These are phyloP conservation scores for Sitta carolinensis DNA, from an alignment of 2,797 vertebrate species.

Conservation along the genomic window DNA sequence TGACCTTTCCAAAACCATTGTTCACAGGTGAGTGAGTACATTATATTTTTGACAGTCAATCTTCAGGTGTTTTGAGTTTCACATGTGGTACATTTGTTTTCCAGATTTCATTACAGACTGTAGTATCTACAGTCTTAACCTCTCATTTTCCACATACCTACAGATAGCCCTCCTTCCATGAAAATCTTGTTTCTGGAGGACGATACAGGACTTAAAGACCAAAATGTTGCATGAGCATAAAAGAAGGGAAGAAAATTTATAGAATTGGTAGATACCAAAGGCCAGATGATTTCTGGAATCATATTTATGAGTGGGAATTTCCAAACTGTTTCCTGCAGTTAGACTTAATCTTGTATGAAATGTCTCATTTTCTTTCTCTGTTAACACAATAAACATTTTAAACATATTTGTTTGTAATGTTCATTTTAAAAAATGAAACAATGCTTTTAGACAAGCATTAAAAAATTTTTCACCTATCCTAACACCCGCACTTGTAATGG, in stretches of 20 bases:
- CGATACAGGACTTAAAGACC: neutral
- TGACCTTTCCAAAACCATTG: neutral
- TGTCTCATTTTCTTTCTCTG: neutral
- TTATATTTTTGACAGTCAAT: neutral
- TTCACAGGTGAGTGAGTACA: neutral
- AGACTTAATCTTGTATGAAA: slow-evolving; percentile 26
- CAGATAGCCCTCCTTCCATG: neutral
- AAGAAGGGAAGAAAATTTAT: neutral
- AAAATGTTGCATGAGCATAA: neutral
- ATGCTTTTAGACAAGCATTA: slow-evolving; percentile 17
- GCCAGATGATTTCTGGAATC: neutral
- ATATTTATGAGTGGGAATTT: neutral
- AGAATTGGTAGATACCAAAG: neutral
- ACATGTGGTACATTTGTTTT: neutral
- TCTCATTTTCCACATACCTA: neutral
- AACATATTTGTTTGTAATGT: neutral
- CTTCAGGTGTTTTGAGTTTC: neutral
- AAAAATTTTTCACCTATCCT: neutral
- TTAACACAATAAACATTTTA: neutral
- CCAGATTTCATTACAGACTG: neutral
- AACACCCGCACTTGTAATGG: slow-evolving; percentile 52
- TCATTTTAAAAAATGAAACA: neutral
- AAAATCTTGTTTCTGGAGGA: neutral
- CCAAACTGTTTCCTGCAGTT: neutral
- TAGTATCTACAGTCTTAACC: neutral